Conservation (phyloP, 30 jellyfish, hydroid and myxozoan genomes). For the Aurelia aurita complex sp. Pacific region DNA sequence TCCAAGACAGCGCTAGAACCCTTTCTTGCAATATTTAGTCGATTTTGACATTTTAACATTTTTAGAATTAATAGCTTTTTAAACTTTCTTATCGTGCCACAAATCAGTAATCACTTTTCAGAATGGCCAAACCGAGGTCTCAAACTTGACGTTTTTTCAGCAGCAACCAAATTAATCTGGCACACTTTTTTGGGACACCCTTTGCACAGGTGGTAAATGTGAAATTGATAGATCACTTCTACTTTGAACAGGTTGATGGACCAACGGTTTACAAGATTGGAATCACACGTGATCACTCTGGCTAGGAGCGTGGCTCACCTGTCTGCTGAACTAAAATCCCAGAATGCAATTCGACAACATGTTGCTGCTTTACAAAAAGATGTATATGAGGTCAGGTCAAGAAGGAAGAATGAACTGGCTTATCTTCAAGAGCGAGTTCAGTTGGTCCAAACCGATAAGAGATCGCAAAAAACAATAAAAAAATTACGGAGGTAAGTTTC, state of each 20-base stretch:
- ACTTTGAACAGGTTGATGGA: constrained; percentile 37
- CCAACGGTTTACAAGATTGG: constrained; percentile 59
- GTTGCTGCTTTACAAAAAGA: constrained; percentile 48
- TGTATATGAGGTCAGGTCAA: constrained; percentile 22
- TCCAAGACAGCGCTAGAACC: too few relatives aligned
- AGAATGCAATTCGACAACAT: constrained; percentile 50
- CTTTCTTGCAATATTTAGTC: too few relatives aligned
- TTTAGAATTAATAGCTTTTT: too few relatives aligned
- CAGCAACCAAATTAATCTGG: background rate
- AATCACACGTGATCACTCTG: constrained; percentile 62
- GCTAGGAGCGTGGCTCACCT: constrained; percentile 74
- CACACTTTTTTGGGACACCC: background rate
- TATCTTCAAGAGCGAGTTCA: constrained; percentile 58
- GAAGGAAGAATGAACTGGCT: constrained; percentile 35
- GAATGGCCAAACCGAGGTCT: too few relatives aligned
- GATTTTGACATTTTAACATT: too few relatives aligned
- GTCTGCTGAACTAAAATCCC: constrained; percentile 61
- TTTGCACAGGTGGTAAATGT: background rate
- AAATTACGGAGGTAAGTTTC: constrained; percentile 45
- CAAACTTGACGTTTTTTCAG: too few relatives aligned
- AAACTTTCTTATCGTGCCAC: too few relatives aligned
- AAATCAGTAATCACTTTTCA: too few relatives aligned
- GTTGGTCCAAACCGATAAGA: constrained; percentile 41
- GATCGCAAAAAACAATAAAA: constrained; percentile 47
- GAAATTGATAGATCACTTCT: background rate